Base-by-base conservation (phyloP, 37 sponge, comb jelly and placozoan genomes). In the Ephydatia muelleri region DNA sequence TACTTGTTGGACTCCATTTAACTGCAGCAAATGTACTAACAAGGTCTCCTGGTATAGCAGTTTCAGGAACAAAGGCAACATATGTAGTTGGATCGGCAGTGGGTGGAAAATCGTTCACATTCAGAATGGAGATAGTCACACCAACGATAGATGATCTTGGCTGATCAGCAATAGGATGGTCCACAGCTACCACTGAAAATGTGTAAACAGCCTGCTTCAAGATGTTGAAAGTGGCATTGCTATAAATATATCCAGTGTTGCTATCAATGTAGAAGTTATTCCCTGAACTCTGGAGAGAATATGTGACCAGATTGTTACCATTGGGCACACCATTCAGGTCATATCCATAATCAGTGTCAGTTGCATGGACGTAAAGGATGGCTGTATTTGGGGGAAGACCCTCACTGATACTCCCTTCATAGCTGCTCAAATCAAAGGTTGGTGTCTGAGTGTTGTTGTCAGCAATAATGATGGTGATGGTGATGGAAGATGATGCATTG, bases 51-150 rank as follows among this genome's bases (percentile, higher is more conserved):
- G 39, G 9, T 5, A 25, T 68, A 30, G 77, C 65, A 8, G 71
- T 65, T 57, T 95, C 96, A 0, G 73, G 40, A 0, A 95, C 79
- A 40, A 38, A 75, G 8, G 69, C 90, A 73, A 65, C 71, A 71
- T 92, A 92, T 0, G 4, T 37, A 23, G 25, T 37, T 30, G 91
- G 93, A 65, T 92, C 87, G 25, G 88, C 83, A 73, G 83, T 49
- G 11, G 94, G 93, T 11, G 85, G 65, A 74, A 81, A 77, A 25
- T 95, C 93, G 75, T 95, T 95, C 64, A 87, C 80, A 73, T 92
- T 91, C 23, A 81, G 0, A 12, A 95, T 88, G 38, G 0, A 28
- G 6, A 95, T 72, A 2, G 49, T 85, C 23, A 95, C 88, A 14
- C 33, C 49, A 9, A 65, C 47, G 30, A 29, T 68, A 9, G 83